phyloP scores from a whole-genome alignment of 2,888 invertebrate species.

The Dinocampus coccinellae region DNA sequence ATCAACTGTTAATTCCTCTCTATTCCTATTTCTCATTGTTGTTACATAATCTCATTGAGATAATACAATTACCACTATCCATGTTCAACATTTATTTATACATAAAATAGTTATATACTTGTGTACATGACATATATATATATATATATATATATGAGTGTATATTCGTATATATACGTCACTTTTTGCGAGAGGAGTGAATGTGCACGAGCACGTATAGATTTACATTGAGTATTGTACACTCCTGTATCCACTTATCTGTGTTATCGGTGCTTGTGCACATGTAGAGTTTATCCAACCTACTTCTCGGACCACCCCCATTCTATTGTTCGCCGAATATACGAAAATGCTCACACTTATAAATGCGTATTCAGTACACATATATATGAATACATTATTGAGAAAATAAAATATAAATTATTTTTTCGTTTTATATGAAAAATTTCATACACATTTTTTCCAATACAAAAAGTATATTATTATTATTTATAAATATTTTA shows the following conservation, averaged over 20 bases:
- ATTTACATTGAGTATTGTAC: slow-evolving; percentile 33
- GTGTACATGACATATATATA: not conserved
- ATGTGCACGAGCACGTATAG: slow-evolving; percentile 38
- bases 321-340: slow-evolving; percentile 31
- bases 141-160: not conserved
- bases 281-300: slow-evolving; percentile 39
- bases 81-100: not conserved
- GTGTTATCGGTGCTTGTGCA: slow-evolving; percentile 36
- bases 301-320: slow-evolving; percentile 36
- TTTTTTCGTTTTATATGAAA: too few relatives aligned
- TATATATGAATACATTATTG: not conserved
- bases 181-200: slow-evolving; percentile 16
- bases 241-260: slow-evolving; percentile 43
- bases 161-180: not conserved
- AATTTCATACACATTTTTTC: too few relatives aligned
- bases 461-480: too few relatives aligned
- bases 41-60: not conserved
- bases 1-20: not conserved
- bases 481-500: too few relatives aligned
- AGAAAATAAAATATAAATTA: too few relatives aligned
- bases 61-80: not conserved
- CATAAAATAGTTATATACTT: not conserved
- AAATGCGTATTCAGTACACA: not conserved
- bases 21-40: not conserved
- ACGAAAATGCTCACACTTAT: slow-evolving; percentile 13